A percentile compares a stretch with the other conserved stretches of the same genome.
phyloP scores from a whole-genome alignment of 2,797 vertebrate species.

The Malurus leucopterus region DNA sequence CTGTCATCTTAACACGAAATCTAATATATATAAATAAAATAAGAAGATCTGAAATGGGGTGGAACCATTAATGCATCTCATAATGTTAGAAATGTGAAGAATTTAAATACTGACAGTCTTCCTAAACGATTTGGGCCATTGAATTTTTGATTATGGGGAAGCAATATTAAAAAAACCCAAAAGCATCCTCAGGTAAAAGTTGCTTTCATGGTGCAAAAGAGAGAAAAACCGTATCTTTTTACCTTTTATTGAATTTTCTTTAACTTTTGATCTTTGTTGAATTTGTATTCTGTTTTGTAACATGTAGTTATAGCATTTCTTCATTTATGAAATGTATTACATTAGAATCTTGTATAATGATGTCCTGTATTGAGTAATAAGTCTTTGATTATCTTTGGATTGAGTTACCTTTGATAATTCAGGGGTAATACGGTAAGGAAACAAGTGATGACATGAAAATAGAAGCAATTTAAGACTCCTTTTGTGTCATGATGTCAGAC shows the following conservation, averaged over 20 bases:
- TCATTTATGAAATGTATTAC: background rate
- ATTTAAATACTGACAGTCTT: background rate
- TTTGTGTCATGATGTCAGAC: background rate
- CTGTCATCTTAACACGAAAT: background rate
- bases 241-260: background rate
- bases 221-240: background rate
- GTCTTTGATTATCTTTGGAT: background rate
- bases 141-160: background rate
- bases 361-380: background rate
- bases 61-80: background rate
- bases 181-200: background rate
- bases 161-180: background rate
- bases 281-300: background rate
- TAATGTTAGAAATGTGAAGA: background rate
- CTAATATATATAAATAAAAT: background rate
- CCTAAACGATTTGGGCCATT: background rate
- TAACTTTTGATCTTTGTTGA: background rate
- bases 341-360: background rate
- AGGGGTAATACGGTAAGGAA: background rate
- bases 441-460: background rate
- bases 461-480: background rate
- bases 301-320: background rate
- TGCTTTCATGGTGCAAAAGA: background rate
- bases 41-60: background rate
- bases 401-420: background rate